Base-by-base conservation (phyloP, 2,797 vertebrate genomes). In the Propithecus deckenii region DNA sequence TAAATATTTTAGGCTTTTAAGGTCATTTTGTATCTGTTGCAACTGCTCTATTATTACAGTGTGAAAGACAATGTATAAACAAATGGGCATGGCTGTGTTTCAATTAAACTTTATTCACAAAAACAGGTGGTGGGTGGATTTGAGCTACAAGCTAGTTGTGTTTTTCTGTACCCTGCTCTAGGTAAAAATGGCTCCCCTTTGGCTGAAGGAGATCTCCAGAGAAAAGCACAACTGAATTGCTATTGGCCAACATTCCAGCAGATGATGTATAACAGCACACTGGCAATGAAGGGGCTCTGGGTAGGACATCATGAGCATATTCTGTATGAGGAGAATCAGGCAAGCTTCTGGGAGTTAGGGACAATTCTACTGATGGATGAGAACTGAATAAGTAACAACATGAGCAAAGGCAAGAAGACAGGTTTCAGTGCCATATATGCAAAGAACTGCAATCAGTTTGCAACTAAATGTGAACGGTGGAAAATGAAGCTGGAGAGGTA, bases 101-200 rank as follows among this genome's bases (percentile, higher is more conserved):
- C 59, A 50, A 10, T 52, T 38, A 38, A 89, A 74, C 20, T 85
- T 92, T 86, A 78, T 91, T 81, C n/a, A 61, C 18, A 92, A 74
- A 87, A 90, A 67, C n/a, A 65, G 30, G 32, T 38, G 9, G 22
- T 65, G 20, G 18, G 43, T 86, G n/a, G 43, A 74, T 35, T 46
- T 81, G 12, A 88, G n/a, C 32, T 86, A 4, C 0, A 46, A 10
- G 4, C 4, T 93, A 88, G 23, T 38, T 57, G 4, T 20, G 50
- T 25, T 65, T 89, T 90, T 13, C 8, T 71, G 28, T 59, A 23
- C 61, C 9, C 14, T 74, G 4, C 0, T 89, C 4, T 46, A 22
- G n/a, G 46, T 8, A 32, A 79, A 88, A 86, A 69, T 35, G n/a
- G 4, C 15, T 91, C 6, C 4, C 4, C 43, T 74, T 63, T 94